Percentiles rank a stretch among this genome's conserved stretches.
Conservation (phyloP, 2,113 vertebrate species). For the Brachypodius melanocephalos region DNA sequence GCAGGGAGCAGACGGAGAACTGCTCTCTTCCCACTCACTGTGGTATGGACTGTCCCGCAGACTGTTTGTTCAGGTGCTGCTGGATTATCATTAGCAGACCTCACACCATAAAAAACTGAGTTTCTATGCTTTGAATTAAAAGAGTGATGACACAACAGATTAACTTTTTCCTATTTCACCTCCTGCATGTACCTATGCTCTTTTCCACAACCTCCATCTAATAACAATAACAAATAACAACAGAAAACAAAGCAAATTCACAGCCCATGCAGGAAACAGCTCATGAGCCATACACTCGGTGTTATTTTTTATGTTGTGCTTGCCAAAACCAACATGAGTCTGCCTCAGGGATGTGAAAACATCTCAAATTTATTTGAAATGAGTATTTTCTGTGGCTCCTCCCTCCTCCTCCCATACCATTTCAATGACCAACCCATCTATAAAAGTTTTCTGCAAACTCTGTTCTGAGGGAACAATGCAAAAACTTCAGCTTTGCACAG, state of each 20-base stretch:
- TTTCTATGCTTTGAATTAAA: constrained; percentile 57
- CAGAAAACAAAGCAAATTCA: constrained; percentile 51
- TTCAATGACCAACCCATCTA: background rate
- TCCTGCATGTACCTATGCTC: background rate
- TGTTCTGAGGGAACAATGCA: background rate
- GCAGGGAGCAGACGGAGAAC: background rate
- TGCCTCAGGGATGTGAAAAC: constrained; percentile 49
- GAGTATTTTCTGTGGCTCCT: constrained; percentile 43
- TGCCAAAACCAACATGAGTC: constrained; percentile 66
- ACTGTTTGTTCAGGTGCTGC: constrained; percentile 66
- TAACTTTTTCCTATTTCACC: constrained; percentile 64
- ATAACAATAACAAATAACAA: constrained; percentile 42
- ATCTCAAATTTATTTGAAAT: constrained; percentile 54
- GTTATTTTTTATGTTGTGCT: constrained; percentile 48
- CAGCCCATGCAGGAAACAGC: constrained; percentile 62
- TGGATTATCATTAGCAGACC: constrained; percentile 57
- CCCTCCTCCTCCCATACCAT: background rate
- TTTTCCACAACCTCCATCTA: constrained; percentile 44
- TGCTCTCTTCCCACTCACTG: background rate
- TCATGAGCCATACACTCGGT: constrained; percentile 35
- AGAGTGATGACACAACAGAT: constrained; percentile 62
- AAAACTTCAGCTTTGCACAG: background rate
- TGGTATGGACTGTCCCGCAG: background rate
- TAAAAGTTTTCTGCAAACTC: background rate
- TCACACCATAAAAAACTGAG: constrained; percentile 31